Conservation (phyloP, 2,888 invertebrate species). For the Apotomis turbidana region DNA sequence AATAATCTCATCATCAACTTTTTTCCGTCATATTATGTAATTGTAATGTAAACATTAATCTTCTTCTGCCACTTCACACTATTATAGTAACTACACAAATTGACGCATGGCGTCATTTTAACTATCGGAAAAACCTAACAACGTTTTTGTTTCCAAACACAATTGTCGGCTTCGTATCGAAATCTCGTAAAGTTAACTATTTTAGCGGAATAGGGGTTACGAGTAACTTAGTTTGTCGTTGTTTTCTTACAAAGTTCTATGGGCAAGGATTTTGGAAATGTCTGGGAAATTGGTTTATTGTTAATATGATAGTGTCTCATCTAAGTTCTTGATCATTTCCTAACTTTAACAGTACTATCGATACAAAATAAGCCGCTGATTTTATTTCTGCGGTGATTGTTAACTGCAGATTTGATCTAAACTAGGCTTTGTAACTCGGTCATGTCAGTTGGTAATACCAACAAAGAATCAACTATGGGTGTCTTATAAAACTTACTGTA, state of each 20-base stretch:
- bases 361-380: no score
- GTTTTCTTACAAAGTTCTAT: constrained; percentile 6
- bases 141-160: constrained; percentile 12
- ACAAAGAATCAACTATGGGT: no score
- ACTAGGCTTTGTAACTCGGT: no score
- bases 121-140: constrained; percentile 4
- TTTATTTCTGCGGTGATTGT: no score
- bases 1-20: background rate
- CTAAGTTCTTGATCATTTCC: background rate
- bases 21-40: background rate
- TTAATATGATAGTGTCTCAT: background rate
- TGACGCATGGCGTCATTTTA: constrained; percentile 8
- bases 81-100: constrained; percentile 7
- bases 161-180: constrained; percentile 5
- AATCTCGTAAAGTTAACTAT: constrained; percentile 18
- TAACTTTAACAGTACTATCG: background rate
- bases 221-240: constrained; percentile 16
- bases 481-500: background rate
- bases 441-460: background rate
- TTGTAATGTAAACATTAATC: constrained; percentile 7
- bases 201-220: constrained; percentile 3
- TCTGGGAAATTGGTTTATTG: background rate
- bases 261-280: background rate
- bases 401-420: no score
- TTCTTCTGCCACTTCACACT: constrained; percentile 17